A percentile compares a stretch with the other conserved stretches of the same genome.
phyloP scores from a whole-genome alignment of 2,888 invertebrate genomes.

The Nymphalis polychloros region DNA sequence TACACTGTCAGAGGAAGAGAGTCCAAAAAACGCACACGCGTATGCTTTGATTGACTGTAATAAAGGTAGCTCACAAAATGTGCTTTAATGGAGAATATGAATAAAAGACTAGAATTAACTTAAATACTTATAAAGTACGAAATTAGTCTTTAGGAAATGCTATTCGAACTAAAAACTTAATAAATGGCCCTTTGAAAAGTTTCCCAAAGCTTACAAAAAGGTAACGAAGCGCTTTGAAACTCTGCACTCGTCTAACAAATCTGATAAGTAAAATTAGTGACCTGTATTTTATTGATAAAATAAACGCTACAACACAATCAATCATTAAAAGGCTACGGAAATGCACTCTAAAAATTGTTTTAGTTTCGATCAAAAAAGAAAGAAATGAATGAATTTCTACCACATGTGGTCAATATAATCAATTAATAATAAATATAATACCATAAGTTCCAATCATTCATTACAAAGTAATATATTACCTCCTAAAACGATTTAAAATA shows the following conservation, averaged over 20 bases:
- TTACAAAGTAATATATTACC: too few relatives aligned
- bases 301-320: not conserved
- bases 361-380: too few relatives aligned
- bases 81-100: not conserved
- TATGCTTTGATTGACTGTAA: not conserved
- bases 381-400: too few relatives aligned
- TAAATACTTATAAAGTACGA: slow-evolving; percentile 1
- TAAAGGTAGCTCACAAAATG: not conserved
- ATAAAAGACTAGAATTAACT: not conserved
- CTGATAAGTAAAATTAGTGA: slow-evolving; percentile 43
- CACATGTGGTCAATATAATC: too few relatives aligned
- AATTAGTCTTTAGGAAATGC: slow-evolving; percentile 12
- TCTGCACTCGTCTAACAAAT: slow-evolving; percentile 40
- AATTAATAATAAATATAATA: too few relatives aligned
- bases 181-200: slow-evolving; percentile 28
- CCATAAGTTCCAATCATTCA: too few relatives aligned
- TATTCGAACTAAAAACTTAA: slow-evolving; percentile 25
- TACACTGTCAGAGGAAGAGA: too few relatives aligned
- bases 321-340: too few relatives aligned
- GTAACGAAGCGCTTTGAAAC: slow-evolving; percentile 36
- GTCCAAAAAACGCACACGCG: too few relatives aligned
- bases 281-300: slow-evolving; percentile 14
- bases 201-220: slow-evolving; percentile 13
- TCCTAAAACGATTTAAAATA: too few relatives aligned
- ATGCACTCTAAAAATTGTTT: too few relatives aligned